Evolutionary conservation across 2,113 vertebrate genomes (phyloP).

Genomic region (Lamprologus callipterus): DNA sequence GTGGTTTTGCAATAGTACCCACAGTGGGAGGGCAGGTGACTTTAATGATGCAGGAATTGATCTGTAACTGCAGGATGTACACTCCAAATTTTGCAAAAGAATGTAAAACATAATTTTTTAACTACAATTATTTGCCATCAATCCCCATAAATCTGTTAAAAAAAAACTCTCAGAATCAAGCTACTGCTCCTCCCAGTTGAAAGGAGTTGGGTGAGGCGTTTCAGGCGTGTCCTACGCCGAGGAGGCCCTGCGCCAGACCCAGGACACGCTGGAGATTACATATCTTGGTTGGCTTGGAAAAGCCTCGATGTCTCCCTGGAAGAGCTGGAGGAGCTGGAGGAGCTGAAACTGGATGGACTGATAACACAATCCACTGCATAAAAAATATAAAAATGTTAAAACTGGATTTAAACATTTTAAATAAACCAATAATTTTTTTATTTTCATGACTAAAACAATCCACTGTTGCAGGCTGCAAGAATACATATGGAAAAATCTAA

Average conservation of each 20-base stretch:
- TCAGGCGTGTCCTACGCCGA: neutral
- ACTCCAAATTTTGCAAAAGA: neutral
- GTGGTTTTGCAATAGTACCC: neutral
- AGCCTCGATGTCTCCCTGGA: neutral
- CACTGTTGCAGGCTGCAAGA: neutral
- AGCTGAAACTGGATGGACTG: neutral
- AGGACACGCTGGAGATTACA: neutral
- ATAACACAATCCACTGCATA: neutral
- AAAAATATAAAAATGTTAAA: neutral
- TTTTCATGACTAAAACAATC: neutral
- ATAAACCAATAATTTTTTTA: fast-evolving
- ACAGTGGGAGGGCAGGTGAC: neutral
- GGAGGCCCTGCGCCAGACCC: neutral
- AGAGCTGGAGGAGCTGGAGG: neutral
- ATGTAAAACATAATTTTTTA: neutral
- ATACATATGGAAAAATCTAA: neutral
- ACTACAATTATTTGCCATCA: neutral
- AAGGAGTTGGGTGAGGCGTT: neutral
- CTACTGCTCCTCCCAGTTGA: neutral
- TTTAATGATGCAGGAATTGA: neutral
- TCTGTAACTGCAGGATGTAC: neutral
- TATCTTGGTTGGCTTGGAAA: neutral
- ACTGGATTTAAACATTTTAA: neutral
- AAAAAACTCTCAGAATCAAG: neutral
- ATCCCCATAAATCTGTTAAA: neutral